Conservation (phyloP, 1,140 invertebrate species). For the Nomia melanderi region DNA sequence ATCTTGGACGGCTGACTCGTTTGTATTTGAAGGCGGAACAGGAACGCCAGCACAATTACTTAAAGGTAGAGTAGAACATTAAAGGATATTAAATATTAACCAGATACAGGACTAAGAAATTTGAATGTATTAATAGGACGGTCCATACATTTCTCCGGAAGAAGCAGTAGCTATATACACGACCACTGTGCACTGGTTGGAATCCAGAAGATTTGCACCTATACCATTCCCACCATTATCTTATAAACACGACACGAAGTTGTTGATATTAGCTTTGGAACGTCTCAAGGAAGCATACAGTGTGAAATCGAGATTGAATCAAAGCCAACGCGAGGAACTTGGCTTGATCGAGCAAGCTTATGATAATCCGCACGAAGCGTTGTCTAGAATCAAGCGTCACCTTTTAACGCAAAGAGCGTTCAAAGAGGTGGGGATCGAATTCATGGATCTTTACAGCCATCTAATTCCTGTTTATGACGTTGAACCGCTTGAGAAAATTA, state of each 20-base stretch:
- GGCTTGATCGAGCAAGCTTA: constrained; percentile 99
- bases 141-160: constrained; percentile 99
- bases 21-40: constrained; percentile 99
- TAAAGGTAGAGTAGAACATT: constrained; percentile 83
- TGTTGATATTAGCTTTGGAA: constrained; percentile 98
- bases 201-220: constrained; percentile 98
- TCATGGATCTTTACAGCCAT: constrained; percentile 99
- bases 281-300: constrained; percentile 99
- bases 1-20: constrained; percentile 96
- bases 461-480: constrained; percentile 99
- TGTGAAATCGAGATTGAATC: constrained; percentile 98
- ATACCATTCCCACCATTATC: constrained; percentile 99
- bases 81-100: background rate
- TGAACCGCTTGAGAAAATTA: constrained; percentile 99
- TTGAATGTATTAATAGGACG: constrained; percentile 85
- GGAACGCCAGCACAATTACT: constrained; percentile 99
- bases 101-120: background rate
- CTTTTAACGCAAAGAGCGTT: constrained; percentile 98
- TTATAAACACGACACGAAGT: constrained; percentile 99
- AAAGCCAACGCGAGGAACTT: constrained; percentile 99
- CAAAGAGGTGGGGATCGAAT: constrained; percentile 99
- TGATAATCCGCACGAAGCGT: constrained; percentile 99
- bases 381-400: constrained; percentile 99
- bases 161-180: constrained; percentile 99
- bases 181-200: constrained; percentile 99